Conservation (phyloP, 2,888 invertebrate species). For the Allophyes oxyacanthae region DNA sequence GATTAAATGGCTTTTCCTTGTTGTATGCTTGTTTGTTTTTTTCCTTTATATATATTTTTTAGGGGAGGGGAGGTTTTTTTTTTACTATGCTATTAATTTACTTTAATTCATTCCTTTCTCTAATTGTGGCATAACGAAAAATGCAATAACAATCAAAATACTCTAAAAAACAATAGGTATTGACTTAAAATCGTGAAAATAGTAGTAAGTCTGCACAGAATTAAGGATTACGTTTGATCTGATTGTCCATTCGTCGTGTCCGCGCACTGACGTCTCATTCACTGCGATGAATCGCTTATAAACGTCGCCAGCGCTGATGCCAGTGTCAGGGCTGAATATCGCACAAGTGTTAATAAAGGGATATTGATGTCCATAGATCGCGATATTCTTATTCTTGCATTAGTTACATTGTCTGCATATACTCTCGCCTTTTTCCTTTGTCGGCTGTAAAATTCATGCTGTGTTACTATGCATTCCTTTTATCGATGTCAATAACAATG, state of each 20-base stretch:
- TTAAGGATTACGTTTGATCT: conserved; percentile 57
- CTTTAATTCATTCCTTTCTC: too few relatives aligned
- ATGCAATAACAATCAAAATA: too few relatives aligned
- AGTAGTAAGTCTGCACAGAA: conserved; percentile 17
- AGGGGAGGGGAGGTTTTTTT: too few relatives aligned
- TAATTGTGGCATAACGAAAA: too few relatives aligned
- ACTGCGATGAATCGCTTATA: conserved; percentile 81
- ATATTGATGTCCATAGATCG: conserved; percentile 61
- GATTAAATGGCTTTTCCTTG: too few relatives aligned
- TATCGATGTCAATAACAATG: conserved; percentile 18
- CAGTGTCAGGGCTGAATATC: conserved; percentile 61
- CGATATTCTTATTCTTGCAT: conserved; percentile 60
- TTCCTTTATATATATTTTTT: too few relatives aligned
- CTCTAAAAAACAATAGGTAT: too few relatives aligned
- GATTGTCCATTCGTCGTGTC: conserved; percentile 66
- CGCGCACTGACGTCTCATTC: conserved; percentile 69
- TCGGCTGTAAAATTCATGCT: conserved; percentile 21
- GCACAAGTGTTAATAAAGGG: conserved; percentile 70
- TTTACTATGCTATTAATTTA: too few relatives aligned
- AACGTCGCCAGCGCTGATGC: conserved; percentile 61
- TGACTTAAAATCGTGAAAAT: not conserved
- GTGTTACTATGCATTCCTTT: conserved; percentile 10
- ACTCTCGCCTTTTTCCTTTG: conserved; percentile 34
- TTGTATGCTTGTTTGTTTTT: too few relatives aligned
- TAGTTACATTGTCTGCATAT: conserved; percentile 51